Percentiles rank a stretch among this genome's conserved stretches.
Evolutionary conservation across 92 coral and sea anemone species (phyloP).

Genomic region (Epizoanthus stellaris): DNA sequence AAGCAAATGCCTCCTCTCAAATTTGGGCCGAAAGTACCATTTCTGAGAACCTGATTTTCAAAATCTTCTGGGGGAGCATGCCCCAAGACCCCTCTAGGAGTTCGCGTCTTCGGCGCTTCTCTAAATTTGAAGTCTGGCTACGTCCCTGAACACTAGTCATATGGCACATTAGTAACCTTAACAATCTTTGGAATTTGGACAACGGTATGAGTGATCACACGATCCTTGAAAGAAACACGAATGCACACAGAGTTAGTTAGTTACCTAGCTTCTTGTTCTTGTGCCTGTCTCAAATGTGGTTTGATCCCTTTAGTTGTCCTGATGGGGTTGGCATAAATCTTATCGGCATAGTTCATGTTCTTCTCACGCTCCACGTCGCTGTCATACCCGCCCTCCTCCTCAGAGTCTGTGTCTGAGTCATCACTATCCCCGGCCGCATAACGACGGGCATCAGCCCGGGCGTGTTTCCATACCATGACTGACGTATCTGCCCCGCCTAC

Average conservation of each 20-base stretch:
- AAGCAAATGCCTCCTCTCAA: too few species aligned
- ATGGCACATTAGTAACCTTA: too few species aligned
- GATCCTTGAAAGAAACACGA: not conserved
- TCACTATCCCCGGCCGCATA: slow-evolving; percentile 96
- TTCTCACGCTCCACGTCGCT: slow-evolving; percentile 95
- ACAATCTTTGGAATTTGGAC: too few species aligned
- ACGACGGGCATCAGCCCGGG: slow-evolving; percentile 74
- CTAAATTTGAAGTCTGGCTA: too few species aligned
- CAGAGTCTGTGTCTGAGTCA: slow-evolving; percentile 97
- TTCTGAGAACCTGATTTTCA: too few species aligned
- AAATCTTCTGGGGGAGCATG: too few species aligned
- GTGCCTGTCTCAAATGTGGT: slow-evolving; percentile 88
- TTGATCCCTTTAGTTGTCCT: slow-evolving; percentile 91
- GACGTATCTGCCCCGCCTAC: slow-evolving; percentile 99
- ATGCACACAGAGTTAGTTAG: not conserved
- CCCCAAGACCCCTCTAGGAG: too few species aligned
- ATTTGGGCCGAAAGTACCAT: too few species aligned
- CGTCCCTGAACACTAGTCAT: too few species aligned
- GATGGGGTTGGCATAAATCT: slow-evolving; percentile 93
- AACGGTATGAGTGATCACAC: not conserved
- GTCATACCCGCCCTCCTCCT: slow-evolving; percentile 98
- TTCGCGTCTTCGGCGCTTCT: too few species aligned
- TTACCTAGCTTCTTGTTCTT: slow-evolving; percentile 81
- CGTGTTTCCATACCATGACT: slow-evolving; percentile 96
- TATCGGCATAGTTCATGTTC: slow-evolving; percentile 91